Evolutionary conservation across 2,797 vertebrate species (phyloP), one percentile per base, ranked within the genome.

Genomic region (Crocodylus rhombifer): DNA sequence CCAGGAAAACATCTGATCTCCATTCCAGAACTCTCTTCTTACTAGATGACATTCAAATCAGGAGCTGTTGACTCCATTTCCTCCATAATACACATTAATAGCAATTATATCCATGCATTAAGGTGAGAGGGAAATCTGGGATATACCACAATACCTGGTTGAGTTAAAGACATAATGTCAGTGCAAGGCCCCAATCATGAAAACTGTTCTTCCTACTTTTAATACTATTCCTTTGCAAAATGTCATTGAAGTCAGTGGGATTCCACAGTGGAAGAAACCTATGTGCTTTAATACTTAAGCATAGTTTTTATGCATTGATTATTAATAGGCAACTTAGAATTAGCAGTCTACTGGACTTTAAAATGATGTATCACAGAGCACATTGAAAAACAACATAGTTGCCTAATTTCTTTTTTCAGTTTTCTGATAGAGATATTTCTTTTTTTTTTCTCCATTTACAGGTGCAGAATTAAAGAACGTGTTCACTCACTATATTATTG

Each of bases 401-500:
- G 77, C 87, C 94, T 97, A 96, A 96, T 97, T 96, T 96, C 84
- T 94, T 96, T 95, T 74, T 93, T 10, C 86, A 77, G 86, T 97
- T 96, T 97, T 96, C 87, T 92, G 84, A 93, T 93, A 94, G 82
- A 97, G 90, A 95, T 97, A 97, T 97, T 98, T 97, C 95, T 96
- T 97, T 97, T 74, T 97, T 97, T 92, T 97, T 91, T 84, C 60
- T 87, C 97, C 97, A 97, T 97, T 98, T 98, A 98, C 98, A 98
- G 98, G 98, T 98, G 98, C 98, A 98, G 98, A 98, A 98, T 98
- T 98, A 98, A 98, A 98, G 98, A 98, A 98, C 97, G 97, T 95
- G 96, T 98, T 98, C 98, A 91, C 98, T 98, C 98, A 98, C 98
- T 98, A 97, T 98, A 98, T 98, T 99, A 99, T 98, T 98, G 98